phyloP scores from a whole-genome alignment of 2,797 vertebrate species.

The Lithobates sylvaticus region DNA sequence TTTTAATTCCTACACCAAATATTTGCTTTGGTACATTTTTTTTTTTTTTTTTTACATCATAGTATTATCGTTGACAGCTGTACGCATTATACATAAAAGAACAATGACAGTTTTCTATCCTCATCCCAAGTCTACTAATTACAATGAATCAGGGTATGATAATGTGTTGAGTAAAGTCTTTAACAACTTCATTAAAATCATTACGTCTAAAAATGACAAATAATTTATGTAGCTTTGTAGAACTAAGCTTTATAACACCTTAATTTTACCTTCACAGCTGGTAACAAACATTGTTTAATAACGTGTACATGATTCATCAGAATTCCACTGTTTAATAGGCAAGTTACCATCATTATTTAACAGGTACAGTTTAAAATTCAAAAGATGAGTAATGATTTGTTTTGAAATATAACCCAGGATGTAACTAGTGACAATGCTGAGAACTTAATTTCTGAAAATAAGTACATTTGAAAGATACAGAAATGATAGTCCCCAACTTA shows the following conservation, averaged over 20 bases:
- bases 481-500: no score
- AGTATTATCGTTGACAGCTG: not conserved
- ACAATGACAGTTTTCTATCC: not conserved
- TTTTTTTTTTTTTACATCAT: no score
- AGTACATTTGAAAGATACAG: no score
- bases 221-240: constrained; percentile 11
- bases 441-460: no score
- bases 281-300: not conserved
- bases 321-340: not conserved
- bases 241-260: constrained; percentile 14
- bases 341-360: not conserved
- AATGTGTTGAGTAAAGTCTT: not conserved
- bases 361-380: not conserved
- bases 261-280: not conserved
- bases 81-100: not conserved
- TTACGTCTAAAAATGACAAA: not conserved
- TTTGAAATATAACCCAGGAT: not conserved
- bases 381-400: no score
- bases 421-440: no score
- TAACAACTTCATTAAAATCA: constrained; percentile 11
- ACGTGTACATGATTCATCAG: not conserved
- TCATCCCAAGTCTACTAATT: not conserved
- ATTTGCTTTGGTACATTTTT: no score
- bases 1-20: no score
- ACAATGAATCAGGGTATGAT: constrained; percentile 4